These are phyloP conservation scores for Gobio occitaniae DNA, from an alignment of 2,797 vertebrate genomes.

Conservation along the genomic window DNA sequence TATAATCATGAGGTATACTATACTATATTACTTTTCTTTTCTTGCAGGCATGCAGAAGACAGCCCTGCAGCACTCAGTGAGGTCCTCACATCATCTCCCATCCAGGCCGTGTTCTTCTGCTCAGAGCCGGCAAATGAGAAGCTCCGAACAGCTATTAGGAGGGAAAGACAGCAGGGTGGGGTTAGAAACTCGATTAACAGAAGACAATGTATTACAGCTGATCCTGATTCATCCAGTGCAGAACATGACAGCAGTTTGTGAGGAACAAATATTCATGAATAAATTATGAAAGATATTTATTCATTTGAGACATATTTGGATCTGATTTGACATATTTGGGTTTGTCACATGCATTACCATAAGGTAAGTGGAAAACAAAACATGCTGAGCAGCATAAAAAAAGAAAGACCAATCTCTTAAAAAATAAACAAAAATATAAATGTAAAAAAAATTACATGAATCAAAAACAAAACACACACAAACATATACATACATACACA, in stretches of 20 bases:
- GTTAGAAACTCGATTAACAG: conserved; percentile 9
- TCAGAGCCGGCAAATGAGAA: conserved; percentile 76
- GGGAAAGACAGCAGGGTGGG: conserved; percentile 18
- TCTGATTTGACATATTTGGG: not conserved
- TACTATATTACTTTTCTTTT: conserved; percentile 77
- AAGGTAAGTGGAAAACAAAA: conserved; percentile 10
- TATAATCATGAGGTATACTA: not conserved
- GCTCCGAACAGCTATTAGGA: conserved; percentile 76
- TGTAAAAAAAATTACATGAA: not conserved
- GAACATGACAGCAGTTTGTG: not conserved
- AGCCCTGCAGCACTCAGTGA: conserved; percentile 71
- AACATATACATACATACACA: not conserved
- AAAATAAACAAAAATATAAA: conserved; percentile 7
- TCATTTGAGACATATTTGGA: conserved; percentile 26
- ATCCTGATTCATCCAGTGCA: conserved; percentile 14
- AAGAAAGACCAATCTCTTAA: not conserved
- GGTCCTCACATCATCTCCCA: conserved; percentile 75
- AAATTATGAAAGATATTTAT: conserved; percentile 41
- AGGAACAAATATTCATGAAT: conserved; percentile 41
- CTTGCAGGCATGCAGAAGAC: conserved; percentile 76
- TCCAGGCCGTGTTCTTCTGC: conserved; percentile 73
- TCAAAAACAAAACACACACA: not conserved
- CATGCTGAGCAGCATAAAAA: conserved; percentile 17
- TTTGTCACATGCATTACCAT: conserved; percentile 23
- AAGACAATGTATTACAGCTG: conserved; percentile 24